Conservation (phyloP, 2,113 vertebrate genomes). For the Colistium nudipinnis region DNA sequence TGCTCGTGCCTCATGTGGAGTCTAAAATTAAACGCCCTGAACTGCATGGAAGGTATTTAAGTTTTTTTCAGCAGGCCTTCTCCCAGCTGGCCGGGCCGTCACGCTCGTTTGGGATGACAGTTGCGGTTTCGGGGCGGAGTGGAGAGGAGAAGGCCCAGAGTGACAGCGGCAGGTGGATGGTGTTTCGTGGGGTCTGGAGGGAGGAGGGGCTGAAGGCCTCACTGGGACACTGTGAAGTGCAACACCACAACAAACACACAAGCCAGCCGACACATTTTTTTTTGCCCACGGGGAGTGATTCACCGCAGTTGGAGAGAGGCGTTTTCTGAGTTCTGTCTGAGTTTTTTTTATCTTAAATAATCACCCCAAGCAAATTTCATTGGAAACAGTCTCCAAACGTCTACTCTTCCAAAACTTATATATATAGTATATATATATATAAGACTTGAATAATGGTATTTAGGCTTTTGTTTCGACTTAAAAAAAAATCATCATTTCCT, state of each 20-base stretch:
- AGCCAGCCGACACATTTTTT: conserved; percentile 4
- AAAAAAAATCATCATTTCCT: no score
- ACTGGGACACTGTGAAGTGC: conserved; percentile 32
- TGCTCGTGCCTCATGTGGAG: conserved; percentile 61
- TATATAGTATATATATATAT: no score
- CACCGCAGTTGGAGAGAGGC: not conserved
- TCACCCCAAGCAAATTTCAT: not conserved
- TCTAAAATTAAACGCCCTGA: conserved; percentile 92
- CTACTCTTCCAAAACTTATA: no score
- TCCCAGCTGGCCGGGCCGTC: conserved; percentile 88
- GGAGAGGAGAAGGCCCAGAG: conserved; percentile 24
- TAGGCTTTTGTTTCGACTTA: no score
- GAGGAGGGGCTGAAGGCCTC: not conserved
- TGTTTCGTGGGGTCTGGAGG: conserved; percentile 32
- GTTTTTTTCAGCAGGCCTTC: conserved; percentile 82
- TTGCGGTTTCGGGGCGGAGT: conserved; percentile 70
- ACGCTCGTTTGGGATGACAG: conserved; percentile 90
- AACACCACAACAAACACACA: conserved; percentile 44
- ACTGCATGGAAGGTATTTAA: conserved; percentile 88
- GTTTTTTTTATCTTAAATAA: not conserved
- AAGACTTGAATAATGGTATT: no score
- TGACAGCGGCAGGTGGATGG: conserved; percentile 78
- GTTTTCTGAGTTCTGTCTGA: not conserved
- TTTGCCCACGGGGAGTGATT: not conserved
- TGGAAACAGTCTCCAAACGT: not conserved